These are phyloP conservation scores for Delia radicum DNA, from an alignment of 1,140 invertebrate species.

Conservation along the genomic window DNA sequence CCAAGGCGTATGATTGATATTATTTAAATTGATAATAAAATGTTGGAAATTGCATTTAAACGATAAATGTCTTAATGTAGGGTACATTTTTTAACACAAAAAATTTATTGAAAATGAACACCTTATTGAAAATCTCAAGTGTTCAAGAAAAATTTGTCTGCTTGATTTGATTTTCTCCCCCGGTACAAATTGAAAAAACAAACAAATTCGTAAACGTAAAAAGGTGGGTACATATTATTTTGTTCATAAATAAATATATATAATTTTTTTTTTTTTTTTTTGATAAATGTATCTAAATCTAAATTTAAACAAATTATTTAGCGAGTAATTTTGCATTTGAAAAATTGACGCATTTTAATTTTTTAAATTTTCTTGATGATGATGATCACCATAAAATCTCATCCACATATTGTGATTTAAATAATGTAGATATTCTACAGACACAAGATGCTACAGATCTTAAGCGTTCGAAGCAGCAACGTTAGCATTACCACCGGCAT, in stretches of 20 bases:
- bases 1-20: too few relatives aligned
- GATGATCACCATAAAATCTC: background rate
- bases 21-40: too few relatives aligned
- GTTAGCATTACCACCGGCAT: background rate
- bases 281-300: background rate
- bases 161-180: background rate
- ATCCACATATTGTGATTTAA: background rate
- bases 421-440: background rate
- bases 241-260: background rate
- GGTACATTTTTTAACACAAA: background rate
- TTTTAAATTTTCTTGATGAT: background rate
- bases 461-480: background rate
- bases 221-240: background rate
- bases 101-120: too few relatives aligned
- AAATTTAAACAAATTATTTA: slow-evolving; percentile 2
- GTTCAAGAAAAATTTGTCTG: background rate
- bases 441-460: background rate
- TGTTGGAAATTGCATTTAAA: too few relatives aligned
- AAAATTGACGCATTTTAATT: slow-evolving; percentile 2
- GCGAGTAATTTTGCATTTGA: slow-evolving; percentile 4
- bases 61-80: too few relatives aligned
- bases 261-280: background rate
- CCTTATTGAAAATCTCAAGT: background rate
- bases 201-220: background rate
- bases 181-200: too few relatives aligned